phyloP scores from a whole-genome alignment of 2,888 invertebrate species.

The Cheilosia scutellata region DNA sequence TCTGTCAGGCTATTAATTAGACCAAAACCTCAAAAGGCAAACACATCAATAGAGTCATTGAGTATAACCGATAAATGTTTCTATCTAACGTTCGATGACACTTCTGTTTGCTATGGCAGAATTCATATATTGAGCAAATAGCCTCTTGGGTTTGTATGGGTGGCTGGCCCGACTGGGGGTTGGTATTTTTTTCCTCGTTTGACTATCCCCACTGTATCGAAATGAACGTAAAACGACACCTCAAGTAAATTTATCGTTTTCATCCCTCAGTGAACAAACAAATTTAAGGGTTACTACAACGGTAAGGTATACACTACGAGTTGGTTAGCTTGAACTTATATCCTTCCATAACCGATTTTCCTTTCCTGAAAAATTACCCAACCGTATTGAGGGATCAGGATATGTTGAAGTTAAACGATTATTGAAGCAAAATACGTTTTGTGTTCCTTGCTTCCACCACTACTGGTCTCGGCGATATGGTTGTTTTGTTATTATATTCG shows the following conservation, averaged over 20 bases:
- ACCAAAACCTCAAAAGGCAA: constrained; percentile 61
- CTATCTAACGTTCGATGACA: constrained; percentile 50
- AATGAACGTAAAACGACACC: constrained; percentile 68
- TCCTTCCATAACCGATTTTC: constrained; percentile 74
- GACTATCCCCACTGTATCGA: constrained; percentile 36
- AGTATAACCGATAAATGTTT: constrained; percentile 46
- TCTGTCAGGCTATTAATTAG: constrained; percentile 61
- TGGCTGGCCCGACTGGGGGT: constrained; percentile 7
- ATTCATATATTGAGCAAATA: constrained; percentile 32
- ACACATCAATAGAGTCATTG: constrained; percentile 58
- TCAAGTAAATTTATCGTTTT: constrained; percentile 74
- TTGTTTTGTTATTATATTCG: constrained; percentile 44
- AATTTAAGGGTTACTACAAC: constrained; percentile 68
- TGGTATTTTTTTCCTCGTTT: constrained; percentile 32
- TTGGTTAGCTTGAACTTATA: constrained; percentile 71
- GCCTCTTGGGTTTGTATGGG: constrained; percentile 3
- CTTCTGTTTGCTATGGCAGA: constrained; percentile 25
- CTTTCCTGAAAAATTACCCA: constrained; percentile 72
- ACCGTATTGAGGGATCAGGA: constrained; percentile 69
- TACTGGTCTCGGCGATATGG: constrained; percentile 3
- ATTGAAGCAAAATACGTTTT: constrained; percentile 68
- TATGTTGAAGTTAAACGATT: constrained; percentile 66
- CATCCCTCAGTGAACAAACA: constrained; percentile 74
- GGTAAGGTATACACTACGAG: constrained; percentile 51
- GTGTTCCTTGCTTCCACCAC: constrained; percentile 20